Percentiles rank a stretch among this genome's conserved stretches.
phyloP scores from a whole-genome alignment of 2,113 vertebrate species.

The Pelecanus crispus region DNA sequence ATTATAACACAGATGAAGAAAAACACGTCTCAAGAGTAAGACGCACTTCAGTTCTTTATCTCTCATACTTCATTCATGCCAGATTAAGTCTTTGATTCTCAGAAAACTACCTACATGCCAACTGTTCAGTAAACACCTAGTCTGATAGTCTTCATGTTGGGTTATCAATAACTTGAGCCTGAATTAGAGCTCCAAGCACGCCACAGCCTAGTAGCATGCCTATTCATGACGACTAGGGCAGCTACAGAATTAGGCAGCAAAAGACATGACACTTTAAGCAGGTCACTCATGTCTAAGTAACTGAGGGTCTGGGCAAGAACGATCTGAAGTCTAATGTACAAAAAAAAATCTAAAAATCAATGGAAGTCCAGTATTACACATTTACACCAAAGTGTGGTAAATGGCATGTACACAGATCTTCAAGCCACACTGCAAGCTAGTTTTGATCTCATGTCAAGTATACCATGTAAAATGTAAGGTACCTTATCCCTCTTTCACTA shows the following conservation, averaged over 20 bases:
- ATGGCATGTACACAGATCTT: not conserved
- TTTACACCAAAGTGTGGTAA: not conserved
- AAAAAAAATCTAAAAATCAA: not conserved
- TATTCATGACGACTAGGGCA: not conserved
- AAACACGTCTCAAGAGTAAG: not conserved
- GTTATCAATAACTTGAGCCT: not conserved
- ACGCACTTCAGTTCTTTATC: not conserved
- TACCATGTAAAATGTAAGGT: not conserved
- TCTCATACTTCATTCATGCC: not conserved
- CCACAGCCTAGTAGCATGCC: not conserved
- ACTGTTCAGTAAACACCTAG: not conserved
- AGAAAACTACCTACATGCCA: not conserved
- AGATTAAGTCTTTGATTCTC: not conserved
- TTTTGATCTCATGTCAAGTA: not conserved
- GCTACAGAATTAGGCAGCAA: not conserved
- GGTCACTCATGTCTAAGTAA: not conserved
- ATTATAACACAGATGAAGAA: not conserved
- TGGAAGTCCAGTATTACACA: not conserved
- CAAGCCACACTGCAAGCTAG: not conserved
- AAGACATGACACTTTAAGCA: not conserved
- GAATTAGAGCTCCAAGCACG: not conserved
- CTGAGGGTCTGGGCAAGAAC: not conserved
- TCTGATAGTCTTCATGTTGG: not conserved
- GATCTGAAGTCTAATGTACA: not conserved
- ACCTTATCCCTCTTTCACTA: not conserved